Conservation (phyloP, 2,113 vertebrate species). For the Octodon degus region DNA sequence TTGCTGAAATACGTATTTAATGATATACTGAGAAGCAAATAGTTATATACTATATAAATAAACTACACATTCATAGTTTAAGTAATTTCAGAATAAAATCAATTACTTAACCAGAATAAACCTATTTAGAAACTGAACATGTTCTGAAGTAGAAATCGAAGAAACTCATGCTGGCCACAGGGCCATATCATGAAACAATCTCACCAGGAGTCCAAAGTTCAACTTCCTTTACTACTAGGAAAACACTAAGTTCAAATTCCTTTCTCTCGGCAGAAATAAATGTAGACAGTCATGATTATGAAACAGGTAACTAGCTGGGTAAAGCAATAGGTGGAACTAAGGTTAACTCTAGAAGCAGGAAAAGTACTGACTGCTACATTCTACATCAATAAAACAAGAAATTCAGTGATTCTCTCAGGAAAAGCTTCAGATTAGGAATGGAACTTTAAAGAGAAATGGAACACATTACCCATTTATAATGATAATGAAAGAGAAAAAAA, state of each 20-base stretch:
- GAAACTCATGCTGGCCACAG: constrained; percentile 7
- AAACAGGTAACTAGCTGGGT: neutral
- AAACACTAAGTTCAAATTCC: constrained; percentile 66
- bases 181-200: constrained; percentile 52
- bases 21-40: constrained; percentile 41
- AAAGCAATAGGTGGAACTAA: neutral
- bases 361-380: constrained; percentile 9
- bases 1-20: neutral
- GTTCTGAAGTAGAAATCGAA: constrained; percentile 46
- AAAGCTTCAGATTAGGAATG: constrained; percentile 19
- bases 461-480: neutral
- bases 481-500: neutral
- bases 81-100: constrained; percentile 49
- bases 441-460: neutral
- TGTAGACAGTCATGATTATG: neutral
- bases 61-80: neutral
- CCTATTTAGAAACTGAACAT: constrained; percentile 43
- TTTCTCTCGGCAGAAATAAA: constrained; percentile 31
- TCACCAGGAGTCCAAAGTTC: constrained; percentile 66
- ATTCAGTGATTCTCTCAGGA: neutral
- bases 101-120: constrained; percentile 34
- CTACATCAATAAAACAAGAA: neutral
- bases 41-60: neutral
- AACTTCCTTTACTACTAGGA: constrained; percentile 45
- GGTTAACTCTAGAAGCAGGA: neutral